Evolutionary conservation across 2,113 vertebrate species (phyloP).

Genomic region (Speoplatyrhinus poulsoni): DNA sequence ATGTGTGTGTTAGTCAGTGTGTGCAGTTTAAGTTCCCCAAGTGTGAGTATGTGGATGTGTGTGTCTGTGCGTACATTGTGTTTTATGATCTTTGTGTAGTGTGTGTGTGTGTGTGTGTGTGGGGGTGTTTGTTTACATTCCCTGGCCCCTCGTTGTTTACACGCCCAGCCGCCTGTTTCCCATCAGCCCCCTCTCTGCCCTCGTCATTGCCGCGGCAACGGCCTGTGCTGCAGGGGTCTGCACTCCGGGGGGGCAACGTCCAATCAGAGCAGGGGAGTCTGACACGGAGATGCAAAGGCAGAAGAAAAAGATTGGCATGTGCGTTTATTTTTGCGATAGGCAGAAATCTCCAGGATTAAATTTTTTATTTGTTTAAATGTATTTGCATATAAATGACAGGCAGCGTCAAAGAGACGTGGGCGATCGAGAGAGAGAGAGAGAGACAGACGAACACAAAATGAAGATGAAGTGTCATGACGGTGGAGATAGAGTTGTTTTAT

Average conservation of each 20-base stretch:
- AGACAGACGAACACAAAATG: slow-evolving; percentile 48
- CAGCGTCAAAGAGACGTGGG: slow-evolving; percentile 36
- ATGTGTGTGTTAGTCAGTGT: slow-evolving; percentile 2
- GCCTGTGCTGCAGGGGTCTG: slow-evolving; percentile 34
- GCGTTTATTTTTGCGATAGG: slow-evolving; percentile 58
- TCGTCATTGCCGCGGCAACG: slow-evolving; percentile 37
- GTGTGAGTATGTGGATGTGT: neutral
- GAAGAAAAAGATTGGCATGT: slow-evolving; percentile 22
- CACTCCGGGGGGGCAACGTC: slow-evolving; percentile 39
- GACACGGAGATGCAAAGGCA: slow-evolving; percentile 22
- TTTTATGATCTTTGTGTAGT: neutral
- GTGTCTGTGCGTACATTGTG: neutral
- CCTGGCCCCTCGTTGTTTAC: slow-evolving; percentile 1
- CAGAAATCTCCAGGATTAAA: slow-evolving; percentile 24
- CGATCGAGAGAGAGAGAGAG: neutral
- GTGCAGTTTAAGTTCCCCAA: neutral
- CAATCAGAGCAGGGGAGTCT: slow-evolving; percentile 53
- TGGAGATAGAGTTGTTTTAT: slow-evolving; percentile 54
- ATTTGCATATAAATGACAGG: slow-evolving; percentile 70
- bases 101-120: neutral
- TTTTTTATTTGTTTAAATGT: too few species aligned
- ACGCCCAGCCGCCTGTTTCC: slow-evolving; percentile 18
- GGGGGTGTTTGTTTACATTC: neutral
- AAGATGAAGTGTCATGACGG: slow-evolving; percentile 61
- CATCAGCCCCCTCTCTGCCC: slow-evolving; percentile 32